Conservation (phyloP, 1,140 invertebrate species). For the Ceratitis capitata region DNA sequence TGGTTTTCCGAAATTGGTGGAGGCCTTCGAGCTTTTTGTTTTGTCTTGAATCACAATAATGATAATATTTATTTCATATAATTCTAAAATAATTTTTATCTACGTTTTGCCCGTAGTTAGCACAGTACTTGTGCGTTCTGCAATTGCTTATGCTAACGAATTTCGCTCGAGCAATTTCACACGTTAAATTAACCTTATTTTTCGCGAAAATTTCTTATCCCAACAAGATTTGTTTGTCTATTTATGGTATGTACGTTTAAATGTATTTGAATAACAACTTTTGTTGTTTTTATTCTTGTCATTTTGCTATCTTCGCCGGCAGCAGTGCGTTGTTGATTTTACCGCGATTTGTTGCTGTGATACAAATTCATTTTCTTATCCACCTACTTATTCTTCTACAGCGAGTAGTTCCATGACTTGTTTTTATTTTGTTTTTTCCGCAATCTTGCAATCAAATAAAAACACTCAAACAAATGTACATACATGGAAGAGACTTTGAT, state of each 20-base stretch:
- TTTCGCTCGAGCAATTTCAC: constrained; percentile 22
- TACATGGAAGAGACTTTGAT: not conserved
- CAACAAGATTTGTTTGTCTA: not conserved
- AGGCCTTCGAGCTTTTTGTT: too few species aligned
- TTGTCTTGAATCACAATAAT: too few species aligned
- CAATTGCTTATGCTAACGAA: constrained; percentile 19
- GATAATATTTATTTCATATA: too few species aligned
- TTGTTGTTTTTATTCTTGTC: not conserved
- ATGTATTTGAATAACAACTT: not conserved
- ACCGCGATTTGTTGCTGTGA: constrained; percentile 8
- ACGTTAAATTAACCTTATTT: constrained; percentile 29
- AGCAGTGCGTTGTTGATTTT: constrained; percentile 17
- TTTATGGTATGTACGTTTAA: not conserved
- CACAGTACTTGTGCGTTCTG: not conserved
- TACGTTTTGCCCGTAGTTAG: not conserved
- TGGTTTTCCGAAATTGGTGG: too few species aligned
- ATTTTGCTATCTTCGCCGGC: not conserved
- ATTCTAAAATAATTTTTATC: too few species aligned
- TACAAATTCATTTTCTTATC: constrained; percentile 21
- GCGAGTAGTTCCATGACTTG: not conserved
- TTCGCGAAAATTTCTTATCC: not conserved
- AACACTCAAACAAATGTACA: not conserved
- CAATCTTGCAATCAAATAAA: not conserved
- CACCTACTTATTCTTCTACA: not conserved
- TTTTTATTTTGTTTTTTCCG: not conserved